Percentiles rank a stretch among this genome's conserved stretches.
Evolutionary conservation across 2,888 invertebrate genomes (phyloP).

Genomic region (Schizotus pectinicornis): DNA sequence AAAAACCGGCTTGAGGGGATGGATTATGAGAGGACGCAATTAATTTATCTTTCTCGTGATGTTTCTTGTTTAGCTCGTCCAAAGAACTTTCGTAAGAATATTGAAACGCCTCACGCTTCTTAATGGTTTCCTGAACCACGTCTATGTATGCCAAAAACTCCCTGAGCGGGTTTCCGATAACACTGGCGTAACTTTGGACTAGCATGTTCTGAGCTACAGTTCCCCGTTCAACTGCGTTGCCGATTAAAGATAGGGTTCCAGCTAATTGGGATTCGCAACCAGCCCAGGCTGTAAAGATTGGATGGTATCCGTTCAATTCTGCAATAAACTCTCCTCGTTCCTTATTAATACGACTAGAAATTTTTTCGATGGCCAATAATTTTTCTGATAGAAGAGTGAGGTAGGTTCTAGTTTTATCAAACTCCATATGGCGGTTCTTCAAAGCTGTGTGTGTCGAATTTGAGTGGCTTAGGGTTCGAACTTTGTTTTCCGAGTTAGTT

Average conservation of each 20-base stretch:
- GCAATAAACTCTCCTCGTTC: constrained; percentile 65
- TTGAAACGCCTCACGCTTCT: constrained; percentile 69
- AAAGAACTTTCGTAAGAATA: constrained; percentile 68
- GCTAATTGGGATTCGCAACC: constrained; percentile 64
- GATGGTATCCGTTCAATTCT: constrained; percentile 66
- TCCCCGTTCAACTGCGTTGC: constrained; percentile 60
- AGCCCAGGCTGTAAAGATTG: constrained; percentile 68
- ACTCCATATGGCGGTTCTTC: constrained; percentile 67
- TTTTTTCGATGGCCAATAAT: constrained; percentile 66
- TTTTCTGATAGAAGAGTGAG: constrained; percentile 67
- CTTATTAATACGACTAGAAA: constrained; percentile 68
- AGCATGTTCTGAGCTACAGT: constrained; percentile 61
- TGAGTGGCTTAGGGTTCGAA: constrained; percentile 46
- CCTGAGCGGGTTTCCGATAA: constrained; percentile 59
- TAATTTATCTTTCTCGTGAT: constrained; percentile 64
- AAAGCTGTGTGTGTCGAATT: constrained; percentile 57
- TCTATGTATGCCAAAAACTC: constrained; percentile 73
- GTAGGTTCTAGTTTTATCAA: constrained; percentile 68
- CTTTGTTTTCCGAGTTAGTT: constrained; percentile 62
- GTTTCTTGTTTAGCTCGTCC: constrained; percentile 67
- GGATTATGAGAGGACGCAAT: constrained; percentile 41
- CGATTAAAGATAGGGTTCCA: constrained; percentile 56
- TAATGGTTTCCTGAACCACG: constrained; percentile 69
- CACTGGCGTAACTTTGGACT: constrained; percentile 55
- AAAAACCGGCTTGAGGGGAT: constrained; percentile 48